A percentile compares a stretch with the other conserved stretches of the same genome.
Conservation (phyloP, 2,888 invertebrate genomes). For the Endotricha flammealis region DNA sequence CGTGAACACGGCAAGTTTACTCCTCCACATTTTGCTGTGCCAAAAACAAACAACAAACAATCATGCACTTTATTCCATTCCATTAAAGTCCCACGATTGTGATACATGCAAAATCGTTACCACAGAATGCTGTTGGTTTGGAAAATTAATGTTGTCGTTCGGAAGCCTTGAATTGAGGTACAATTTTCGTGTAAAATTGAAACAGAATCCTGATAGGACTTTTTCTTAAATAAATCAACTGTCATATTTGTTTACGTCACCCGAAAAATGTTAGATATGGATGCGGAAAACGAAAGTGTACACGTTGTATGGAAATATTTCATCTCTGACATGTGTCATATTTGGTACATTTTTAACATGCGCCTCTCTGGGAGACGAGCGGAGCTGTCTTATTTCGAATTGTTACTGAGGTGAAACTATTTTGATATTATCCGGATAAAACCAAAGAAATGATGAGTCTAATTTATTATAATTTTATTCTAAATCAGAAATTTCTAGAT, state of each 20-base stretch:
- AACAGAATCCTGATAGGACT: constrained; percentile 22
- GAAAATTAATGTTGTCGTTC: constrained; percentile 47
- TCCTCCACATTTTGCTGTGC: constrained; percentile 18
- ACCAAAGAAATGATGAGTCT: no score
- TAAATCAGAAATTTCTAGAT: no score
- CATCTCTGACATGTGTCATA: no score
- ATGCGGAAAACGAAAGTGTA: background rate
- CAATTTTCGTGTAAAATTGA: constrained; percentile 33
- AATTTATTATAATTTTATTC: no score
- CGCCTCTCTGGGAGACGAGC: no score
- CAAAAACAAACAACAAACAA: constrained; percentile 15
- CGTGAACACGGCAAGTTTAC: constrained; percentile 29
- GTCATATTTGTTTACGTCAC: constrained; percentile 15
- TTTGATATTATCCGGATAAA: no score
- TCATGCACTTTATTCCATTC: constrained; percentile 21
- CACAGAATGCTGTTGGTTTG: constrained; percentile 25
- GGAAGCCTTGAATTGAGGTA: constrained; percentile 34
- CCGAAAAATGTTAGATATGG: background rate
- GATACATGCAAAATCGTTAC: background rate
- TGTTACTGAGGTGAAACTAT: no score
- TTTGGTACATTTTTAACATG: no score
- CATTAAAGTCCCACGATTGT: constrained; percentile 7
- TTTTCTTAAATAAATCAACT: constrained; percentile 26
- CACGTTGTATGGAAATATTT: background rate
- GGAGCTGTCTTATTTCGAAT: no score